These are phyloP conservation scores for Euproctis similis DNA, from an alignment of 2,888 invertebrate species.

Conservation along the genomic window DNA sequence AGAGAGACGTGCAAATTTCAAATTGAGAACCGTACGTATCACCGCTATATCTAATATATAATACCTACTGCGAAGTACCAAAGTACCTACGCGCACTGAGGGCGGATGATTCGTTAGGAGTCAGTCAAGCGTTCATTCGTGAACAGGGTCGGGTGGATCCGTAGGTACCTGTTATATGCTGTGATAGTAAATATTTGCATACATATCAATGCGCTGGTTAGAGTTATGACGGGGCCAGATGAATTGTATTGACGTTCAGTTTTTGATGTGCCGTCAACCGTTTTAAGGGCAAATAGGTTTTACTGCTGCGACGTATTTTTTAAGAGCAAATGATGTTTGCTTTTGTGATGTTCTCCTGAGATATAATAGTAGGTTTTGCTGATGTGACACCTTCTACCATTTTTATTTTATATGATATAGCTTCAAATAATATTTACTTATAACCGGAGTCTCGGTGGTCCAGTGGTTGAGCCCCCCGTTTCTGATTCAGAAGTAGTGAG, in stretches of 20 bases:
- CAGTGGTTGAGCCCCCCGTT: too few relatives aligned
- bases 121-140: slow-evolving; percentile 65
- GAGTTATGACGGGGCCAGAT: slow-evolving; percentile 27
- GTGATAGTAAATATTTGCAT: slow-evolving; percentile 70
- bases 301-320: slow-evolving; percentile 1
- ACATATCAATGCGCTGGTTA: slow-evolving; percentile 54
- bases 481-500: too few relatives aligned
- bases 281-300: slow-evolving; percentile 7
- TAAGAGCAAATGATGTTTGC: too few relatives aligned
- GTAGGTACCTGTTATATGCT: slow-evolving; percentile 59
- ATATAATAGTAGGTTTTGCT: too few relatives aligned
- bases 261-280: slow-evolving; percentile 16
- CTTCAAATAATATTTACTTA: too few relatives aligned
- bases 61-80: slow-evolving; percentile 23
- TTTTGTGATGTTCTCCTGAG: too few relatives aligned
- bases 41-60: slow-evolving; percentile 30
- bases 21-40: slow-evolving; percentile 50
- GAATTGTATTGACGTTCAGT: slow-evolving; percentile 24
- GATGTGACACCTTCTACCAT: too few relatives aligned
- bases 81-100: slow-evolving; percentile 32
- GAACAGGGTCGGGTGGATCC: slow-evolving; percentile 60
- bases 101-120: slow-evolving; percentile 63
- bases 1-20: slow-evolving; percentile 56
- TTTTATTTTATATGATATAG: too few relatives aligned
- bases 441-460: too few relatives aligned